Evolutionary conservation across 2,113 vertebrate genomes (phyloP).

Genomic region (Tricholaema leucomelas): DNA sequence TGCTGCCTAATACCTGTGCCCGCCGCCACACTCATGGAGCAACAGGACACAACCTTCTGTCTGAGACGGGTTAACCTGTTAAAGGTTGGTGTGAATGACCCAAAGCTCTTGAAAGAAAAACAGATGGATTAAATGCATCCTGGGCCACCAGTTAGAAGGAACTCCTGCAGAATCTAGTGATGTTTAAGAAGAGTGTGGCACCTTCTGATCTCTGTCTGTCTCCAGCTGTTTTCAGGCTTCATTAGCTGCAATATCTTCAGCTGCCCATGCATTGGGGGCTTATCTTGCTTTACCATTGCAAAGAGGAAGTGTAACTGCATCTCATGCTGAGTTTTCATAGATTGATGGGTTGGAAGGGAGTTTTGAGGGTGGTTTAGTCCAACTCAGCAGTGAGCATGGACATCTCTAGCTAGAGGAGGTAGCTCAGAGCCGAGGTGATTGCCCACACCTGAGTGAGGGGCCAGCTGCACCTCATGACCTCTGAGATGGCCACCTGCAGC

Average conservation of each 20-base stretch:
- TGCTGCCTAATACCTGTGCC: background rate
- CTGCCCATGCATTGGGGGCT: background rate
- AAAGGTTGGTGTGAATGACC: background rate
- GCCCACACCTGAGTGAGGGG: background rate
- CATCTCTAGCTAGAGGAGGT: background rate
- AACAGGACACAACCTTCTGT: background rate
- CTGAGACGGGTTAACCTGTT: background rate
- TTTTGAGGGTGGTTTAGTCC: too few relatives aligned
- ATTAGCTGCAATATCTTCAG: background rate
- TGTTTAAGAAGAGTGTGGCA: background rate
- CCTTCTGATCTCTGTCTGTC: background rate
- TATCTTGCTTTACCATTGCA: background rate
- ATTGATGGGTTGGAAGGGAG: background rate
- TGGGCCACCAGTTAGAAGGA: background rate
- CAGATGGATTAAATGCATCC: background rate
- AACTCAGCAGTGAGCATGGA: background rate
- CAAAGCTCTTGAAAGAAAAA: background rate
- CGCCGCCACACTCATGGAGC: background rate
- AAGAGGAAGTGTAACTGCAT: background rate
- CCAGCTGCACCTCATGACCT: background rate
- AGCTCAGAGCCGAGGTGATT: background rate
- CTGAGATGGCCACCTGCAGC: background rate
- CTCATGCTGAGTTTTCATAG: background rate
- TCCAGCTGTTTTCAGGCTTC: background rate
- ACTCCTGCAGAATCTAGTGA: background rate